Evolutionary conservation across 2,888 invertebrate genomes (phyloP), one percentile per base, ranked within the genome.

Genomic region (Hirtodrosophila cameraria): DNA sequence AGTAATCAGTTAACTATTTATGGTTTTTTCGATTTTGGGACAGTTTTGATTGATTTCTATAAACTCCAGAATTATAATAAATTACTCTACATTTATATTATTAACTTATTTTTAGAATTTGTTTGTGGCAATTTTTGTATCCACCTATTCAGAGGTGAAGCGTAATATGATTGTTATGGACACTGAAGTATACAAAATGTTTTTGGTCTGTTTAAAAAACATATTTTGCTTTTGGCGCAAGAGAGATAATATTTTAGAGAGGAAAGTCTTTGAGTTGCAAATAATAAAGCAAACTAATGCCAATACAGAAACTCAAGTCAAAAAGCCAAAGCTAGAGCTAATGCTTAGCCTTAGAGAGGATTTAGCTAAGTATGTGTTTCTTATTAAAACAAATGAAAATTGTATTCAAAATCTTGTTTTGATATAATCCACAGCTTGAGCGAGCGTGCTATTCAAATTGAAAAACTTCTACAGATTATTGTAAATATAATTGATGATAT

Each of bases 91-190:
- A n/a, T n/a, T n/a, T n/a, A n/a, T n/a, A n/a, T n/a, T n/a, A n/a
- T n/a, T n/a, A n/a, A n/a, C n/a, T n/a, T 1, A 3, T 9, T 11
- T 12, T 9, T 3, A 68, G 67, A 52, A 57, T 15, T 7, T 68
- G 0, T 64, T 70, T 52, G 28, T 57, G 11, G 71, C 64, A 3
- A 52, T 68, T n/a, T 38, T 48, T 8, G n/a, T 68, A 28, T 8
- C 33, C 2, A 7, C 28, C 11, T 48, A 57, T 18, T 5, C 38
- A 0, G 38, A 52, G 9, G 33, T 45, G 2, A 54, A 57, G 18
- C 27, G 16, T 13, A 27, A 25, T 1, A 1, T 27, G 12, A n/a
- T 25, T 6, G 9, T 64, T 2, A 16, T 18, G 0, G 71, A 68
- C 23, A 11, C n/a, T 1, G 3, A 35, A 2, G 31, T 70, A 1